Evolutionary conservation across 2,888 invertebrate genomes (phyloP).

Genomic region (Caenorhabditis doughertyi): DNA sequence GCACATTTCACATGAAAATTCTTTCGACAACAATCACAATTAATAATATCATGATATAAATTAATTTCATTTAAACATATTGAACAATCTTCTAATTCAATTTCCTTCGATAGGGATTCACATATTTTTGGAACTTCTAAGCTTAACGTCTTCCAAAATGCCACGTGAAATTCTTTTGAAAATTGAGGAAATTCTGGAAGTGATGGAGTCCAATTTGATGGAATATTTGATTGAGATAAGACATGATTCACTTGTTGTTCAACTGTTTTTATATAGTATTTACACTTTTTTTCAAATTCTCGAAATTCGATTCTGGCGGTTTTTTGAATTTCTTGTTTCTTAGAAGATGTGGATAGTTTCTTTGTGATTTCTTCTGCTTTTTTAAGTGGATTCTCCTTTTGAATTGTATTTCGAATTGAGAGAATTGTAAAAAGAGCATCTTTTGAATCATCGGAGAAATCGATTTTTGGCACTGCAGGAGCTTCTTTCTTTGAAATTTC

Average conservation of each 20-base stretch:
- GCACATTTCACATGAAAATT: neutral
- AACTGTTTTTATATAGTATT: neutral
- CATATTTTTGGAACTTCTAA: conserved; percentile 2
- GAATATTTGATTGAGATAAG: neutral
- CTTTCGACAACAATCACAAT: conserved; percentile 3
- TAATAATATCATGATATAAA: neutral
- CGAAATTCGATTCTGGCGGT: neutral
- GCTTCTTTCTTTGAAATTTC: neutral
- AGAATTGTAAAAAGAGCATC: neutral
- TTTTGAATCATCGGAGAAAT: neutral
- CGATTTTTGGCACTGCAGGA: neutral
- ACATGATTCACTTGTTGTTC: neutral
- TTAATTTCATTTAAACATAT: neutral
- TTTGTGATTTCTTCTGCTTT: neutral
- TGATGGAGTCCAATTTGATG: neutral
- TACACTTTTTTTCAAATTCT: neutral
- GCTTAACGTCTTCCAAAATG: neutral
- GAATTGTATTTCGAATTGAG: neutral
- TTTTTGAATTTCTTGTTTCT: neutral
- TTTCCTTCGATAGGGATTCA: neutral
- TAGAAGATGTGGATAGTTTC: neutral
- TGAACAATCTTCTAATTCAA: conserved; percentile 2
- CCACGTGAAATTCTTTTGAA: neutral
- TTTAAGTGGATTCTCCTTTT: neutral
- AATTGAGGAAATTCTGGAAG: conserved; percentile 6